Base-by-base conservation (phyloP, 2,797 vertebrate genomes). In the Rhinatrema bivittatum region DNA sequence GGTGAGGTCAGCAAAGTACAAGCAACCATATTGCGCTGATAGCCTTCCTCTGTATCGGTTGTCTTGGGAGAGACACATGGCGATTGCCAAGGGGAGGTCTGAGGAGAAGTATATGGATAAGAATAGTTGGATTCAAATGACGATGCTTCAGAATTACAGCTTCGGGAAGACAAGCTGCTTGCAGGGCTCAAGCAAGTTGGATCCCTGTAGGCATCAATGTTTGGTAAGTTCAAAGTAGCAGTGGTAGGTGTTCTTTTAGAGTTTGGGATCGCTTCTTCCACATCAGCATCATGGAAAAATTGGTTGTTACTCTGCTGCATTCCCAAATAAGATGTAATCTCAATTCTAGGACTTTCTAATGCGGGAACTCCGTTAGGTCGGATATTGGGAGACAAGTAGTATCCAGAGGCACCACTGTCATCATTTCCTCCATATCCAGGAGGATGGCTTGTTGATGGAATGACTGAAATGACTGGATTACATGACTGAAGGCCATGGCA, bases 71-170 rank as follows among this genome's bases (percentile, higher is more conserved):
- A 98, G 49, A 97, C 91, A 0, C 91, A 94, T 0, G 95, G 95
- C 0, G 93, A 97, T 74, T 98, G 93, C 95, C 93, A 98, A 0
- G 95, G 95, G 1, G 94, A 98, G 19, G 91, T 95, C 80, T 96
- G 93, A 0, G 95, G 91, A 0, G 95, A 98, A 25, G 87, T 87
- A 2, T 89, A 97, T 0, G 91, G 91, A 65, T 87, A 95, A 0
- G 94, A 98, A 65, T 88, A 94, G 78, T 82, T 76, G 1, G 95
- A 98, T 62, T 98, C 95, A 0, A 91, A 96, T 32, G 94, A 97
- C 4, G 95, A 99, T 0, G 93, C 92, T 29, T 98, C 95, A 0
- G 95, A 98, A 65, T 94, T 93, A 66, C 92, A 91, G 69, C 95
- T 98, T 36, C 95, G 88, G 1, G 95, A 98, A 5, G 95, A 98